Percentiles rank a stretch among this genome's conserved stretches.
phyloP scores from a whole-genome alignment of 1,140 invertebrate genomes.

The Tenebrio molitor region DNA sequence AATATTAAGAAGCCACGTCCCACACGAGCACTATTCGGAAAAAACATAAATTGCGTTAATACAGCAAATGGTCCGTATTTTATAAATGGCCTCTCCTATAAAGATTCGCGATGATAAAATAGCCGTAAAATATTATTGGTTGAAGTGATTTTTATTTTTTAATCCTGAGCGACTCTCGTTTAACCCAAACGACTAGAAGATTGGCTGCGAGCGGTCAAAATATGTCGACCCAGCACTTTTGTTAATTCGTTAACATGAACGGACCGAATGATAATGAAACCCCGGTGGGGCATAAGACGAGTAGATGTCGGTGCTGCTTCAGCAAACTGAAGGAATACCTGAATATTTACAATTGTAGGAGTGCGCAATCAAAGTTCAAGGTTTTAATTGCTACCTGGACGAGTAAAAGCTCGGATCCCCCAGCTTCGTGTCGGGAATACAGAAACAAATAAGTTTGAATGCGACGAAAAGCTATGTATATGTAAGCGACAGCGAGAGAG shows the following conservation, averaged over 20 bases:
- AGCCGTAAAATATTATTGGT: not conserved
- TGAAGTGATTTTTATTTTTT: not conserved
- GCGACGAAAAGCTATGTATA: not conserved
- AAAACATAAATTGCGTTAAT: too few relatives aligned
- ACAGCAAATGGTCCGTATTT: too few relatives aligned
- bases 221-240: not conserved
- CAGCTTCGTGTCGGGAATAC: not conserved
- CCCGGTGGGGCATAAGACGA: not conserved
- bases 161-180: too few relatives aligned
- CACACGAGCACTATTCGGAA: too few relatives aligned
- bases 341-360: slow-evolving; percentile 14
- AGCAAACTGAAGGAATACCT: not conserved
- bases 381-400: slow-evolving; percentile 27
- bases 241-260: not conserved
- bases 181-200: not conserved
- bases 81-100: not conserved
- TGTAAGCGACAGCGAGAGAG: not conserved
- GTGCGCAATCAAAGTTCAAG: not conserved
- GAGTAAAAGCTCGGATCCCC: not conserved
- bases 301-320: not conserved
- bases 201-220: not conserved
- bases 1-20: too few relatives aligned
- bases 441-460: not conserved
- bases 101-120: not conserved
- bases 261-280: not conserved